Conservation (phyloP, 64 coral and sea anemone genomes). For the Stylophora pistillata region DNA sequence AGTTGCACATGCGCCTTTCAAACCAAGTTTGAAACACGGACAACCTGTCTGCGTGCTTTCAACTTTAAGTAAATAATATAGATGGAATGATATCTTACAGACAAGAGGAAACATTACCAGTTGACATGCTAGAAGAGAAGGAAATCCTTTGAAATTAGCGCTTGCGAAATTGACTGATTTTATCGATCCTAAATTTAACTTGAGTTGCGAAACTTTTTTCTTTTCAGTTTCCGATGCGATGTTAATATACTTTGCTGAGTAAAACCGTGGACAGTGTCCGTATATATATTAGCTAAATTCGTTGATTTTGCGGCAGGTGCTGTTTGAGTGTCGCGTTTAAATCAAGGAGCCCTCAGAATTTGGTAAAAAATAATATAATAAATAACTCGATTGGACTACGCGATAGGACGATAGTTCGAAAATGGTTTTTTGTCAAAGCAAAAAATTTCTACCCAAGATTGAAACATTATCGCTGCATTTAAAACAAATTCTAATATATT, state of each 20-base stretch:
- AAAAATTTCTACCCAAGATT: neutral
- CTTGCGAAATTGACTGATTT: neutral
- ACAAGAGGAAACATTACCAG: neutral
- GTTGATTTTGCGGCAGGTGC: neutral
- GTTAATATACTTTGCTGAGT: neutral
- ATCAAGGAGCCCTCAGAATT: no score
- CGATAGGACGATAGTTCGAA: neutral
- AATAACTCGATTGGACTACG: neutral
- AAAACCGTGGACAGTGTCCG: neutral
- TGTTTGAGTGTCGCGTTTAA: neutral
- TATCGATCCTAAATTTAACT: neutral
- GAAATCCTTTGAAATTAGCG: neutral
- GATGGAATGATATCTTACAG: neutral
- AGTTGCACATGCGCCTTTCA: no score
- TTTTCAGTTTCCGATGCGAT: neutral
- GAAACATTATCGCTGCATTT: neutral
- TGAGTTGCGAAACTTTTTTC: neutral
- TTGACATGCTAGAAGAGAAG: neutral
- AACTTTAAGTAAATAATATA: neutral
- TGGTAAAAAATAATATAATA: neutral
- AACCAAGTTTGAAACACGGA: neutral
- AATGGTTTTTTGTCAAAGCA: neutral
- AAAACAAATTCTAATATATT: slow-evolving; percentile 18
- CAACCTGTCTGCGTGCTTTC: neutral
- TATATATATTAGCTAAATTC: neutral